Percentiles rank a stretch among this genome's conserved stretches.
Evolutionary conservation across 2,888 invertebrate genomes (phyloP).

Genomic region (Agrochola macilenta): DNA sequence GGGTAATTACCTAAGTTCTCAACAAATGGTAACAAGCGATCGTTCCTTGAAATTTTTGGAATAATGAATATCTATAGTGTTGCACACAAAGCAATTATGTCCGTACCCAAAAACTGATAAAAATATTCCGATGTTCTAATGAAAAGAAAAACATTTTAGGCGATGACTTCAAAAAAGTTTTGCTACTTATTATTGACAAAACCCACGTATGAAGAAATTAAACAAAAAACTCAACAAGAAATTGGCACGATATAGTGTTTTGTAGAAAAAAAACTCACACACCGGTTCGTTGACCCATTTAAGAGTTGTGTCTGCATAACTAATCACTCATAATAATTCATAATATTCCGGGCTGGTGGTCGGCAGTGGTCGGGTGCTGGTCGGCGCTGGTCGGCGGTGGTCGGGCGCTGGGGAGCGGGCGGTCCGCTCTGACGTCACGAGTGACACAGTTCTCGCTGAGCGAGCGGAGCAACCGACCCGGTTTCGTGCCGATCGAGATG

Average conservation of each 20-base stretch:
- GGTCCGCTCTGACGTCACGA: conserved; percentile 75
- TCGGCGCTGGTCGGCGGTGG: conserved; percentile 36
- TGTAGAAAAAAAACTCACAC: conserved; percentile 44
- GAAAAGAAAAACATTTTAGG: conserved; percentile 11
- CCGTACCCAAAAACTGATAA: not conserved
- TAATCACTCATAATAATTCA: conserved; percentile 68
- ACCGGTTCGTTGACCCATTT: conserved; percentile 67
- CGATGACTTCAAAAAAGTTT: conserved; percentile 7
- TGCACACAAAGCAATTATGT: not conserved
- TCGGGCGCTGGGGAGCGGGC: conserved; percentile 41
- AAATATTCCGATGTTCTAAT: not conserved
- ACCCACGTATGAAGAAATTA: conserved; percentile 27
- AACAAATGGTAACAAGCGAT: not conserved
- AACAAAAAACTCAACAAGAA: conserved; percentile 36
- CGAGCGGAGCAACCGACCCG: conserved; percentile 73
- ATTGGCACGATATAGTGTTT: conserved; percentile 59
- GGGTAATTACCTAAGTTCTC: not conserved
- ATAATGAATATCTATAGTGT: no score
- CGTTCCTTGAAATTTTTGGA: not conserved
- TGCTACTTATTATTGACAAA: conserved; percentile 23
- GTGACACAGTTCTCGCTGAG: conserved; percentile 75
- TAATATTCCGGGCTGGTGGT: conserved; percentile 53
- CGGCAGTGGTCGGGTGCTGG: conserved; percentile 43
- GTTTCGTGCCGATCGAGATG: conserved; percentile 66
- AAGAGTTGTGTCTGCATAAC: conserved; percentile 62